Conservation (phyloP, 2,888 invertebrate species). For the Eurytoma adleriae region DNA sequence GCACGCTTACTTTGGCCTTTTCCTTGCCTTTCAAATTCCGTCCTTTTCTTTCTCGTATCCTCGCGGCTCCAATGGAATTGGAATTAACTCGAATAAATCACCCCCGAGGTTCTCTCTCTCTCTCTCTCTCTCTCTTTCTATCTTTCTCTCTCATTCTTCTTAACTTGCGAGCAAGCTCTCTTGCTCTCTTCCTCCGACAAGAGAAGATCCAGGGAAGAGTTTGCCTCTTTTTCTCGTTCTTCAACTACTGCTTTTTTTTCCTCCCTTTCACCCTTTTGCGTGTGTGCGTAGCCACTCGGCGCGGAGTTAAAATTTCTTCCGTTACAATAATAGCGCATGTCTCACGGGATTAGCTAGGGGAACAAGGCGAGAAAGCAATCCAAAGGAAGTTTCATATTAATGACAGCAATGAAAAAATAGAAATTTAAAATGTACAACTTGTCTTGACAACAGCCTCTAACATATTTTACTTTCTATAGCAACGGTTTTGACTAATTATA, state of each 20-base stretch:
- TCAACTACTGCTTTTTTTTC: slow-evolving; percentile 19
- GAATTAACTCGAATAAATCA: slow-evolving; percentile 76
- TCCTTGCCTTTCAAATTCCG: slow-evolving; percentile 60
- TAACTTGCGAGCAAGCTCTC: slow-evolving; percentile 30
- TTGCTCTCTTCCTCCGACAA: slow-evolving; percentile 1
- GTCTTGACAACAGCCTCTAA: no score
- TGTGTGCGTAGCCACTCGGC: slow-evolving; percentile 36
- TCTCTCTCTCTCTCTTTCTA: slow-evolving; percentile 27
- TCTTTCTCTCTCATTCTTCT: slow-evolving; percentile 30
- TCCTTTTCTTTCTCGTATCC: slow-evolving; percentile 61
- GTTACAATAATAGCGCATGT: slow-evolving; percentile 64
- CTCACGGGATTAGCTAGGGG: slow-evolving; percentile 60
- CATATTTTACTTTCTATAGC: no score
- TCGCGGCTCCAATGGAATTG: slow-evolving; percentile 76
- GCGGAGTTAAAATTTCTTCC: slow-evolving; percentile 71
- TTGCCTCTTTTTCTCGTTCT: slow-evolving; percentile 28
- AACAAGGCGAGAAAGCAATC: slow-evolving; percentile 39
- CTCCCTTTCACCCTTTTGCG: not conserved
- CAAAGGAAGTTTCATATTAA: slow-evolving; percentile 58
- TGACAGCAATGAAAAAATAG: slow-evolving; percentile 55
- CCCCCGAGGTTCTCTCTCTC: slow-evolving; percentile 61
- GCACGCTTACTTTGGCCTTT: slow-evolving; percentile 57
- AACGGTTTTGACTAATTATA: no score
- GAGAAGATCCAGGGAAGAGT: no score
- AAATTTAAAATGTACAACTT: not conserved